Percentiles rank a stretch among this genome's conserved stretches.
phyloP scores from a whole-genome alignment of 2,797 vertebrate genomes.

The Pangasius macronema region DNA sequence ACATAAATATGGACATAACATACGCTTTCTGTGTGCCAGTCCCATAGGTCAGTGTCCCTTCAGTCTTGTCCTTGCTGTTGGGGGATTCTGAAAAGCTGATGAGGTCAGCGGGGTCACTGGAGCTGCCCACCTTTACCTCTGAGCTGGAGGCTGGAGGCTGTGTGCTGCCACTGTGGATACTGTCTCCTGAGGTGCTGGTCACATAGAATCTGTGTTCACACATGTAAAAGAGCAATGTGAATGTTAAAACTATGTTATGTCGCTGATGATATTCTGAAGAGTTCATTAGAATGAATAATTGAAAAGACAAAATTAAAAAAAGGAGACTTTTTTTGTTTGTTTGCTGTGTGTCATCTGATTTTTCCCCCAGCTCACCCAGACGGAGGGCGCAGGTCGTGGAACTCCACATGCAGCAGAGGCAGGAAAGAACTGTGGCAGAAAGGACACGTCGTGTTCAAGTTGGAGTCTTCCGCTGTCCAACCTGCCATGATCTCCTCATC shows the following conservation, averaged over 20 bases:
- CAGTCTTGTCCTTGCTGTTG: constrained; percentile 63
- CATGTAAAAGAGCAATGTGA: neutral
- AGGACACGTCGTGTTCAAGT: constrained; percentile 93
- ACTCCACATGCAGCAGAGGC: constrained; percentile 91
- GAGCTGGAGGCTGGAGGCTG: constrained; percentile 73
- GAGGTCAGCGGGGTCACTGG: constrained; percentile 71
- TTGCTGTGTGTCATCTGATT: neutral
- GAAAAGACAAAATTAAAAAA: neutral
- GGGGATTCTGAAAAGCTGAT: constrained; percentile 75
- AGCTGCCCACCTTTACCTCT: constrained; percentile 73
- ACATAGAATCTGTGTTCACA: constrained; percentile 82
- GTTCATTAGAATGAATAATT: neutral
- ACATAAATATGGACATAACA: neutral
- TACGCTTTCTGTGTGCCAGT: constrained; percentile 78
- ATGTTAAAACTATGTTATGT: neutral
- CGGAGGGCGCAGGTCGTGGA: constrained; percentile 88
- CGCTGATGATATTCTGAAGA: neutral
- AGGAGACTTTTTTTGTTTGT: neutral
- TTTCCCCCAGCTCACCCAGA: constrained; percentile 74
- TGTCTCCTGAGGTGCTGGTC: constrained; percentile 91
- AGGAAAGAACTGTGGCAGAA: constrained; percentile 91
- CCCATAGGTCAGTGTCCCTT: constrained; percentile 68
- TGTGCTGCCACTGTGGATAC: constrained; percentile 84
- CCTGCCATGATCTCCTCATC: constrained; percentile 99
- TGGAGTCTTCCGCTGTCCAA: constrained; percentile 96